These are phyloP conservation scores for Willowsia nigromaculata DNA, from an alignment of 2,888 invertebrate species.

Conservation along the genomic window DNA sequence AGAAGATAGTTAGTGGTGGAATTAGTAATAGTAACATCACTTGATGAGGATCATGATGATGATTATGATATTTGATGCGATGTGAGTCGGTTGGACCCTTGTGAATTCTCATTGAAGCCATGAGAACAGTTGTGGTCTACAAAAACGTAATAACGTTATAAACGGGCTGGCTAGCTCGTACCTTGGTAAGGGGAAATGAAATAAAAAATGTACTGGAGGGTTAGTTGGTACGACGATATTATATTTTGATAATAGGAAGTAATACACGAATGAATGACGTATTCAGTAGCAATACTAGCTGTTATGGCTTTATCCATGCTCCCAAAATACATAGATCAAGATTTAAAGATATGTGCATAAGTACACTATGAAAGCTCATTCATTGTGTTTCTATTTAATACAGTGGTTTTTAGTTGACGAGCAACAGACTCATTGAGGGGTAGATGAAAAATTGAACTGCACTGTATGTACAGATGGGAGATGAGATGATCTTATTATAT, in stretches of 20 bases:
- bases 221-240: constrained; percentile 25
- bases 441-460: constrained; percentile 41
- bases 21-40: constrained; percentile 57
- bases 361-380: constrained; percentile 22
- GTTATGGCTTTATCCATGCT: constrained; percentile 22
- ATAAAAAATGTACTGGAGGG: constrained; percentile 36
- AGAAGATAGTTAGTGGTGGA: constrained; percentile 29
- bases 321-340: constrained; percentile 33
- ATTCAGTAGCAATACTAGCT: background rate
- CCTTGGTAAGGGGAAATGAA: background rate
- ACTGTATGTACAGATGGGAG: background rate
- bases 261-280: constrained; percentile 24
- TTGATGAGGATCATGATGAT: constrained; percentile 45
- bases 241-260: constrained; percentile 15
- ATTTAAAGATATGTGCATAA: constrained; percentile 24
- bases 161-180: background rate
- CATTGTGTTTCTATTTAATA: constrained; percentile 36
- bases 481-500: constrained; percentile 26
- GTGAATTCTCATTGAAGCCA: constrained; percentile 74
- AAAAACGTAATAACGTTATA: constrained; percentile 60
- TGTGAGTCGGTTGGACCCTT: constrained; percentile 75
- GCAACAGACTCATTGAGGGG: constrained; percentile 25
- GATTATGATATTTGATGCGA: constrained; percentile 71
- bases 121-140: constrained; percentile 77
- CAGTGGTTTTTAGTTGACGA: constrained; percentile 23